These are phyloP conservation scores for Panthera uncia DNA, from an alignment of 2,113 vertebrate genomes.

Conservation along the genomic window DNA sequence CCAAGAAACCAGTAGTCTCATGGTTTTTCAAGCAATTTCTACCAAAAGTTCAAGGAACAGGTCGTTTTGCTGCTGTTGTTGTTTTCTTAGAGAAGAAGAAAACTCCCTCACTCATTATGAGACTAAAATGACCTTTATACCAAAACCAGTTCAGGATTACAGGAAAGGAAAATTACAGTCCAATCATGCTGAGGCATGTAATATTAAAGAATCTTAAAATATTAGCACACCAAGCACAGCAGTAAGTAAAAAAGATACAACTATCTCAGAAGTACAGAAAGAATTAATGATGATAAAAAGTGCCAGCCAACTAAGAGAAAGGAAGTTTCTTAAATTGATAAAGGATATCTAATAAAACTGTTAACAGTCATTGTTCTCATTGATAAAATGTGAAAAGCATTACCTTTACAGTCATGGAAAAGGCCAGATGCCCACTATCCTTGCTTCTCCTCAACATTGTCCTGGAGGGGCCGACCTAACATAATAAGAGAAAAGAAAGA, in stretches of 20 bases:
- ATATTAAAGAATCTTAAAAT: background rate
- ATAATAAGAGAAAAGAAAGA: background rate
- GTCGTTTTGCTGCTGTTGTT: too few relatives aligned
- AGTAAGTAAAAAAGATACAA: background rate
- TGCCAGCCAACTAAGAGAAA: background rate
- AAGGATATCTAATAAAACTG: background rate
- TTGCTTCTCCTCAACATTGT: background rate
- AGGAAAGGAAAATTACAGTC: background rate
- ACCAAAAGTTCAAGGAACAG: background rate
- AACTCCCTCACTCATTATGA: background rate
- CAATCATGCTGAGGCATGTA: background rate
- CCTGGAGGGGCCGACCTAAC: background rate
- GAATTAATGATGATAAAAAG: background rate
- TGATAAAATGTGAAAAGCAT: background rate
- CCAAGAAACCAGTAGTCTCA: background rate
- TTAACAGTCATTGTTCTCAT: background rate
- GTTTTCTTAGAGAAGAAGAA: background rate
- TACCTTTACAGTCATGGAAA: background rate
- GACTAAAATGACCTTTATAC: background rate
- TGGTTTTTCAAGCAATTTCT: background rate
- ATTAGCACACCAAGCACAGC: background rate
- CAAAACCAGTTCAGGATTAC: background rate
- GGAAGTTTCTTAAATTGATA: background rate
- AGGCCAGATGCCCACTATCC: background rate
- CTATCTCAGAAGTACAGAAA: background rate